Base-by-base conservation (phyloP, 35 echinoderm and acorn worm species). In the Apostichopus parvimensis region DNA sequence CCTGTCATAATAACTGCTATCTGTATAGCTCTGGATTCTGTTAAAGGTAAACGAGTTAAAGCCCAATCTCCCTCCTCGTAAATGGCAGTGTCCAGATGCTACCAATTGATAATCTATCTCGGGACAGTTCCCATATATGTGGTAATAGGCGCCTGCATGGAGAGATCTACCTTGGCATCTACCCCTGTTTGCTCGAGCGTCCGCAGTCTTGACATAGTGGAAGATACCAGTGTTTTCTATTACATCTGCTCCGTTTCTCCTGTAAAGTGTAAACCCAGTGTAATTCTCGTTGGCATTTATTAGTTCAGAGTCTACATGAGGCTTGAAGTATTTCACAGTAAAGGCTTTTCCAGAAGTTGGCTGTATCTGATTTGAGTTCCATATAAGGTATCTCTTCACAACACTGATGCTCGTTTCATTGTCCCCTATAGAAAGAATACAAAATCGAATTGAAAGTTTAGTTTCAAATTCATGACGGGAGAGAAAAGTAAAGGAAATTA, bases 261-360 rank as follows among this genome's bases (percentile, higher is more conserved):
- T 58, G 83, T 87, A 87, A 5, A 87, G 55, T 5, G 83, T 87
- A 65, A 87, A 61, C 14, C 83, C 83, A 21, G 55, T 11, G 55
- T 22, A 87, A 25, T 87, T 56, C 21, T 26, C 56, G n/a, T 58
- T 87, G 54, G 21, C 5, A 26, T 61, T 65, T 24, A 65, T 18
- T 65, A 18, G 62, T 58, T 58, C 83, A 56, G 53, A 58, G 1
- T 5, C 1, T 58, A 4, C 3, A 87, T 61, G 60, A 59, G 83
- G 83, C 21, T 9, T 65, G 17, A 87, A 87, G 83, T 58, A 87
- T 23, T 59, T 65, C 6, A 87, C 83, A 12, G 12, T 59, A 20
- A 87, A 21, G 6, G 78, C 21, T 6, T 80, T 28, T 80, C 53
- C 53, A 80, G 4, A 28, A 1, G 78, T 53, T 28, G 78, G 53